These are phyloP conservation scores for Ascidia mentula DNA, from an alignment of 23 tunicate genomes.

Conservation along the genomic window DNA sequence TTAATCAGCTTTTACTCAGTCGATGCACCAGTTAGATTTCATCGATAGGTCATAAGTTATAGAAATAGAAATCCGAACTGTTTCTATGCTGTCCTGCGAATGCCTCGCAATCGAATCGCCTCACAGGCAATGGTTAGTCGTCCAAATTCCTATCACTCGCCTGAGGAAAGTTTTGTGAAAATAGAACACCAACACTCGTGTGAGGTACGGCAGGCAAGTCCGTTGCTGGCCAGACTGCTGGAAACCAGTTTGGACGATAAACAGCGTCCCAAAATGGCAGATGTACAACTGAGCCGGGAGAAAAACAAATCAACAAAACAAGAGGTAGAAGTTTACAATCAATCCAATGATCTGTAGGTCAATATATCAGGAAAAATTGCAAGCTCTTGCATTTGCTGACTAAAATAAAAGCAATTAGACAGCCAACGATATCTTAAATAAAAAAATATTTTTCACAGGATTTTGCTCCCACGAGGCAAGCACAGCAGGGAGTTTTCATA, in stretches of 20 bases:
- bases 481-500: too few relatives aligned
- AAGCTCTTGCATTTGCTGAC: too few relatives aligned
- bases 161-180: background rate
- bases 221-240: background rate
- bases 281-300: background rate
- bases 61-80: background rate
- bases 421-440: too few relatives aligned
- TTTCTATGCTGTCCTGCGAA: conserved; percentile 40
- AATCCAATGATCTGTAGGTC: too few relatives aligned
- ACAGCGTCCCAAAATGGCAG: background rate
- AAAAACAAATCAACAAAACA: background rate
- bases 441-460: too few relatives aligned
- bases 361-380: conserved; percentile 1
- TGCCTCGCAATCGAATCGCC: conserved; percentile 43
- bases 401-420: too few relatives aligned
- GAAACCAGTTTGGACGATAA: background rate
- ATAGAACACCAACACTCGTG: background rate
- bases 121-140: conserved; percentile 21
- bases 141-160: too few relatives aligned
- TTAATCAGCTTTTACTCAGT: conserved; percentile 47
- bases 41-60: background rate
- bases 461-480: too few relatives aligned
- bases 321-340: background rate
- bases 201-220: background rate
- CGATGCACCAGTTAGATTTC: conserved; percentile 59